phyloP scores from a whole-genome alignment of 2,888 invertebrate species.

The Cactoblastis cactorum region DNA sequence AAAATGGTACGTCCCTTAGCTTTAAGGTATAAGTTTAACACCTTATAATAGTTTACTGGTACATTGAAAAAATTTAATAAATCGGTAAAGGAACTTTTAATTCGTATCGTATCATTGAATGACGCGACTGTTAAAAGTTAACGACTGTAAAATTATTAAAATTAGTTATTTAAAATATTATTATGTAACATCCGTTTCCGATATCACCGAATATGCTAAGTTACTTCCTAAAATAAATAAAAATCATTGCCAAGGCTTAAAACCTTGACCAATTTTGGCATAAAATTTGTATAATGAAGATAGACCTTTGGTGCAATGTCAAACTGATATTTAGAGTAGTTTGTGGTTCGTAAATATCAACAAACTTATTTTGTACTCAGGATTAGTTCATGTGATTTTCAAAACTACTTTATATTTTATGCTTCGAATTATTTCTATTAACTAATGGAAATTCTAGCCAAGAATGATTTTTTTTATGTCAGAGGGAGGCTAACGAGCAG shows the following conservation, averaged over 20 bases:
- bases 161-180: not conserved
- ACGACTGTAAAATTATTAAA: not conserved
- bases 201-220: not conserved
- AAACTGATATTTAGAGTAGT: not conserved
- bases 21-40: no score
- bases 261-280: conserved; percentile 1
- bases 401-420: not conserved
- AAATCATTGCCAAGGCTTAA: conserved; percentile 3
- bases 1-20: no score
- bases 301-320: conserved; percentile 28
- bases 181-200: not conserved
- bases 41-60: no score
- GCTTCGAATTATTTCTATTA: no score
- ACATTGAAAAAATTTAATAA: no score
- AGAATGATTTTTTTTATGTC: no score
- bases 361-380: not conserved
- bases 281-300: no score
- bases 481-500: no score
- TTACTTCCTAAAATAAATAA: not conserved
- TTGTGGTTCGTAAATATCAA: conserved; percentile 1
- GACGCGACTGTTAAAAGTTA: no score
- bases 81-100: no score
- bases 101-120: no score
- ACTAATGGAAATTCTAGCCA: no score
- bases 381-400: not conserved